Conservation (phyloP, 2,797 vertebrate species). For the Ptychobarbus kaznakovi region DNA sequence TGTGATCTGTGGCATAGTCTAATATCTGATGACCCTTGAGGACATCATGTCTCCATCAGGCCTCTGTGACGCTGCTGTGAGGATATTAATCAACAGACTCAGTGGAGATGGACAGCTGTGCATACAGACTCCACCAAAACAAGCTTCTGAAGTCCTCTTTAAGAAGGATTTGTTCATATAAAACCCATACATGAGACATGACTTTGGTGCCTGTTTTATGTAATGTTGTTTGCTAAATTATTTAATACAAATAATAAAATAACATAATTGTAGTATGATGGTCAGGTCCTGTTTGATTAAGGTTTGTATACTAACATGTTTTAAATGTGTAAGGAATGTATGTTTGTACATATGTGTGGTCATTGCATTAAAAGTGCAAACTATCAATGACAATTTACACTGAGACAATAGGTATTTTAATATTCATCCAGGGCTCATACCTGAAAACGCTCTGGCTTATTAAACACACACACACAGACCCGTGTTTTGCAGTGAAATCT, state of each 20-base stretch:
- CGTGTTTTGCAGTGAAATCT: slow-evolving; percentile 45
- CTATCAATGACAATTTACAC: not conserved
- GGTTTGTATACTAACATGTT: not conserved
- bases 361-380: not conserved
- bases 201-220: not conserved
- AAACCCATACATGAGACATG: not conserved
- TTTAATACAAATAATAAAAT: not conserved
- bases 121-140: not conserved
- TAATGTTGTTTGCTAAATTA: not conserved
- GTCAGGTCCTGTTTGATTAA: not conserved
- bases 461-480: slow-evolving; percentile 16
- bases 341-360: not conserved
- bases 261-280: no score
- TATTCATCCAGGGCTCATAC: slow-evolving; percentile 1
- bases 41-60: not conserved
- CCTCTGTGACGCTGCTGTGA: not conserved
- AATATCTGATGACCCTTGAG: not conserved
- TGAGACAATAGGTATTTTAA: not conserved
- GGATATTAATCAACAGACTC: no score
- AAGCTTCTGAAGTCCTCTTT: not conserved
- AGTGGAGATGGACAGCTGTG: not conserved
- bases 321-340: not conserved
- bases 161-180: not conserved
- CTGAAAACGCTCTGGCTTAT: not conserved
- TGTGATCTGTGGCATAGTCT: not conserved